Evolutionary conservation across 2,888 invertebrate species (phyloP), one percentile per base, ranked within the genome.

Genomic region (Suillia variegata): DNA sequence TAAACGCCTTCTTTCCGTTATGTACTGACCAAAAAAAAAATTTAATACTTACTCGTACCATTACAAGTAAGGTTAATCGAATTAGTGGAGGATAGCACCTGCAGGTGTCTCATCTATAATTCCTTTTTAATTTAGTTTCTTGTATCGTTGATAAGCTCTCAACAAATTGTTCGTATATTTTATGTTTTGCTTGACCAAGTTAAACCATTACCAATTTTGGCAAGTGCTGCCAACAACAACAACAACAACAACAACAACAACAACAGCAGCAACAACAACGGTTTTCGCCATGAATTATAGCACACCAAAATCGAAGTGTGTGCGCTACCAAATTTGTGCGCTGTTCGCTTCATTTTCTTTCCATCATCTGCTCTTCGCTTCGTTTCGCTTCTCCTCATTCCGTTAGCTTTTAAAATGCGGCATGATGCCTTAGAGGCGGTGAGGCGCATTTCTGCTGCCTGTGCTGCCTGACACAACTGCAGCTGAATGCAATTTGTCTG

Each of bases 271-370:
- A 45, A n/a, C 51, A 55, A 55, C 51, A 59, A 59, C 52, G 52
- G 52, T 52, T 59, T 74, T 74, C 68, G 71, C 73, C 73, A 73
- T 73, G 72, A 73, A 74, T 73, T 74, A 73, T 73, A 69, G 67
- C 68, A 70, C 68, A 73, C 71, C 73, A 38, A 5, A 17, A 45
- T 5, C 17, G n/a, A n/a, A n/a, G n/a, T n/a, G n/a, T n/a, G n/a
- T n/a, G 20, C 45, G 45, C 45, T 45, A 45, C 45, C 18, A 45
- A 45, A 45, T 45, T 45, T 45, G 45, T 45, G 6, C 45, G 45
- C 20, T 18, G 38, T 38, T 38, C 5, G 10, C 10, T n/a, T n/a
- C n/a, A n/a, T n/a, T n/a, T n/a, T n/a, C n/a, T n/a, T n/a, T n/a
- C n/a, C n/a, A n/a, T n/a, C n/a, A n/a, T n/a, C n/a, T n/a, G n/a